phyloP scores from a whole-genome alignment of 2,888 invertebrate species.

The Acanthoscelides obtectus region DNA sequence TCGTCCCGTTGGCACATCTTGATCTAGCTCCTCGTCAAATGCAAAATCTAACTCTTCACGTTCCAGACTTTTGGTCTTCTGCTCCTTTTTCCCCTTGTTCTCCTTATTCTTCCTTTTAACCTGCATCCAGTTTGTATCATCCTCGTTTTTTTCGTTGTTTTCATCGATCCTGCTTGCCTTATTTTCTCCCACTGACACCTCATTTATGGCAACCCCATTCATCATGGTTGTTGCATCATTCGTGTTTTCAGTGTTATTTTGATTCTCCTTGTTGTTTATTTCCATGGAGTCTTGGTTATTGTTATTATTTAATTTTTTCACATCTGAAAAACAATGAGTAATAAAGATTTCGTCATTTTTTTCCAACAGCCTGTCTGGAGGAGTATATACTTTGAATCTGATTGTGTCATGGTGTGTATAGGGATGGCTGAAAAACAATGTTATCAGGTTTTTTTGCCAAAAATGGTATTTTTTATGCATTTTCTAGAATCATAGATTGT shows the following conservation, averaged over 20 bases:
- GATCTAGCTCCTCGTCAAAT: conserved; percentile 92
- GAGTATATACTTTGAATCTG: no score
- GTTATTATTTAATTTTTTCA: not conserved
- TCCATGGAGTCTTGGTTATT: not conserved
- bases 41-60: conserved; percentile 91
- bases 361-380: no score
- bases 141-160: conserved; percentile 21
- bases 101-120: conserved; percentile 48
- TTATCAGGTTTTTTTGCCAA: no score
- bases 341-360: no score
- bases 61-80: conserved; percentile 32
- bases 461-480: no score
- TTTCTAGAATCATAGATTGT: no score
- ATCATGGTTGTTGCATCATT: conserved; percentile 22
- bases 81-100: conserved; percentile 36
- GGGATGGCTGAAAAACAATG: no score
- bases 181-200: conserved; percentile 3
- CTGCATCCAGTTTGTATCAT: conserved; percentile 55
- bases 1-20: conserved; percentile 67
- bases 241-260: not conserved
- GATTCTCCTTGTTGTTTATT: not conserved
- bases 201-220: conserved; percentile 3
- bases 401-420: no score
- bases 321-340: not conserved
- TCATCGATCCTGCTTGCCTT: conserved; percentile 2